A percentile compares a stretch with the other conserved stretches of the same genome.
Evolutionary conservation across 2,797 vertebrate genomes (phyloP).

Genomic region (Rhincodon typus): DNA sequence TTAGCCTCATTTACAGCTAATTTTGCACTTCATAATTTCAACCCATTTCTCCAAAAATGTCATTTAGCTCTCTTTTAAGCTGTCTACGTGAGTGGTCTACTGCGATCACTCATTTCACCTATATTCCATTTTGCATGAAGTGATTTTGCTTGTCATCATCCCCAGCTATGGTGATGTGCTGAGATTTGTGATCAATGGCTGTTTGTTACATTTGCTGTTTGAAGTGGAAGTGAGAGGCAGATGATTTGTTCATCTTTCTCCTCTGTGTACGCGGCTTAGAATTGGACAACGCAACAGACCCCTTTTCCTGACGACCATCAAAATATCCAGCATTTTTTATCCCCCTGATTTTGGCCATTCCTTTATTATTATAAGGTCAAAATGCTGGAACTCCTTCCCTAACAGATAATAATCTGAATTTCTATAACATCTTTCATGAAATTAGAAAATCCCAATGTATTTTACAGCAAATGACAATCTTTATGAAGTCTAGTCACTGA

Average conservation of each 20-base stretch:
- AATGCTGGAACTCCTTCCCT: not conserved
- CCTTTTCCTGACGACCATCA: not conserved
- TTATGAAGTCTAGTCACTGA: not conserved
- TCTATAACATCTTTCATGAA: not conserved
- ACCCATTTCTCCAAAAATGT: not conserved
- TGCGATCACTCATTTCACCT: not conserved
- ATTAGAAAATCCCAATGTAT: not conserved
- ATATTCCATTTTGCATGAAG: not conserved
- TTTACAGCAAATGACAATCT: not conserved
- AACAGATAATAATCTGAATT: too few species aligned
- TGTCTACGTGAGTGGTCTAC: not conserved
- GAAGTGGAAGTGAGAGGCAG: not conserved
- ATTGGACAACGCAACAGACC: not conserved
- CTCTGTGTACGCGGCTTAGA: not conserved
- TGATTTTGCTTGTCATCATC: not conserved
- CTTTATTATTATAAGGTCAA: not conserved
- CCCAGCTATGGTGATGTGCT: not conserved
- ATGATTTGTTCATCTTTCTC: not conserved
- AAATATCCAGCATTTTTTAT: not conserved
- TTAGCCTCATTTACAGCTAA: not conserved
- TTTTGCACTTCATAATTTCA: not conserved
- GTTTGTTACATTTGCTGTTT: not conserved
- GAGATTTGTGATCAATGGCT: not conserved
- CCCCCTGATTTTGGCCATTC: not conserved
- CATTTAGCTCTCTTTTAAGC: not conserved